Conservation (phyloP, 2,888 invertebrate genomes). For the Agonopterix heracliana region DNA sequence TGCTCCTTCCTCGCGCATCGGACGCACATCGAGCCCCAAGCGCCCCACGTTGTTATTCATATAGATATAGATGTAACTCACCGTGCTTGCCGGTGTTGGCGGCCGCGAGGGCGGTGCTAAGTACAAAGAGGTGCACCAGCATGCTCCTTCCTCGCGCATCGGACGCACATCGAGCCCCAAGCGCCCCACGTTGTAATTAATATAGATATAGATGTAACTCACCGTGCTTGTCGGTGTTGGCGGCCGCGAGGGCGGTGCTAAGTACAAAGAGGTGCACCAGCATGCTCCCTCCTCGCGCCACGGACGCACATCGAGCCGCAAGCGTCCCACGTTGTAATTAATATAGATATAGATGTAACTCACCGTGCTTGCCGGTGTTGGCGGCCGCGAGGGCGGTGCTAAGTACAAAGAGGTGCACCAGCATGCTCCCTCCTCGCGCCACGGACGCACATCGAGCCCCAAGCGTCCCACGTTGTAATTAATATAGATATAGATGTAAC, state of each 20-base stretch:
- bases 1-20: slow-evolving; percentile 57
- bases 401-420: slow-evolving; percentile 69
- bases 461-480: slow-evolving; percentile 27
- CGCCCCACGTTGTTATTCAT: slow-evolving; percentile 7
- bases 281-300: slow-evolving; percentile 60
- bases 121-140: slow-evolving; percentile 69
- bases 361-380: slow-evolving; percentile 68
- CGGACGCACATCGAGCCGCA: too few species aligned
- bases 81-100: slow-evolving; percentile 69
- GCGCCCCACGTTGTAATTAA: slow-evolving; percentile 21
- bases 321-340: too few species aligned
- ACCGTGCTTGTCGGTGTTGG: slow-evolving; percentile 69
- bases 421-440: slow-evolving; percentile 63
- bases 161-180: slow-evolving; percentile 65
- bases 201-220: slow-evolving; percentile 2
- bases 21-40: slow-evolving; percentile 63
- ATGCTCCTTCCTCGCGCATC: slow-evolving; percentile 58
- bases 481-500: background rate
- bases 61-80: slow-evolving; percentile 16
- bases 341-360: too few species aligned
- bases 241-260: slow-evolving; percentile 71
- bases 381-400: slow-evolving; percentile 71
- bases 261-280: slow-evolving; percentile 69
- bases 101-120: slow-evolving; percentile 71
- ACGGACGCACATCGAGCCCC: slow-evolving; percentile 64